Percentiles rank a stretch among this genome's conserved stretches.
phyloP scores from a whole-genome alignment of 2,113 vertebrate species.

The Corythornis cristatus region DNA sequence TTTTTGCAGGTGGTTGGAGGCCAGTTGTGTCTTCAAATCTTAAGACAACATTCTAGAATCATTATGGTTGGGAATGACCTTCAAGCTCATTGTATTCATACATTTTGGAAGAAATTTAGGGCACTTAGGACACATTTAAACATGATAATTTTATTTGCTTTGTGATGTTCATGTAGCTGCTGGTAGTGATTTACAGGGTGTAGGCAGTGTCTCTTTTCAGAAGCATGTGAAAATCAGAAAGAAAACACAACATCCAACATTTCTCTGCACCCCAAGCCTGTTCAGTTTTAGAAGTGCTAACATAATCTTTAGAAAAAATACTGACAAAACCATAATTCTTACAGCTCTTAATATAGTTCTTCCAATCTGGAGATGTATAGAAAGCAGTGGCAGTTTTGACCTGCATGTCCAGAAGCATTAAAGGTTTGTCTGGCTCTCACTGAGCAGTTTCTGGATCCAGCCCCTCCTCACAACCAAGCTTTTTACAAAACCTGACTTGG shows the following conservation, averaged over 20 bases:
- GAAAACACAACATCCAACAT: not conserved
- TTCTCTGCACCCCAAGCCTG: not conserved
- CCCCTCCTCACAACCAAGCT: not conserved
- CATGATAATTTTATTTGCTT: not conserved
- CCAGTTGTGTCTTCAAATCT: not conserved
- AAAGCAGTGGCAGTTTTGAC: not conserved
- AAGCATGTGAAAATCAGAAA: not conserved
- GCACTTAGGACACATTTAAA: not conserved
- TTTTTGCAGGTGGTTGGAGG: not conserved
- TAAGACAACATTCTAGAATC: not conserved
- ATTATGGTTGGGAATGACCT: too few relatives aligned
- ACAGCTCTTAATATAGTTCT: too few relatives aligned
- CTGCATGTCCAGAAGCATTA: not conserved
- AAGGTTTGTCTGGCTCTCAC: not conserved
- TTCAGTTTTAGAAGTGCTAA: not conserved
- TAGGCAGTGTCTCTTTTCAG: not conserved
- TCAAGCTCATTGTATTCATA: not conserved
- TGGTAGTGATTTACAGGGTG: not conserved
- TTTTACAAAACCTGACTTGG: not conserved
- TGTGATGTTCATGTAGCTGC: not conserved
- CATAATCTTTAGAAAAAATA: not conserved
- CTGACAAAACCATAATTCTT: not conserved
- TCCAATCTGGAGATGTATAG: not conserved
- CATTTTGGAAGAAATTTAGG: not conserved
- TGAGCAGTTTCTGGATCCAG: not conserved